phyloP scores from a whole-genome alignment of 2,888 invertebrate genomes.

The Spilosoma lubricipeda region DNA sequence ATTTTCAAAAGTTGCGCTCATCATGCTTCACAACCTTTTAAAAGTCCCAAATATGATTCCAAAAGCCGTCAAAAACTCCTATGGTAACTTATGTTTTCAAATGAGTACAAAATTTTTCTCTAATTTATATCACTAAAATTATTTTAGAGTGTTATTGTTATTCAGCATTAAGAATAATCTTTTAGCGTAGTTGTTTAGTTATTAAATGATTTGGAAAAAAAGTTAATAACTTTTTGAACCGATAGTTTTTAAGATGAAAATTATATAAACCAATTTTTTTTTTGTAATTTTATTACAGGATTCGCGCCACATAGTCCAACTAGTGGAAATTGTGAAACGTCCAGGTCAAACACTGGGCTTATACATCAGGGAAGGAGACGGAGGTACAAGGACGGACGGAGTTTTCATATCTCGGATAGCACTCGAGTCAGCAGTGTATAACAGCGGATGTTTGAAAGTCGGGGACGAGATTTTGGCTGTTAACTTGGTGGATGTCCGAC shows the following conservation, averaged over 20 bases:
- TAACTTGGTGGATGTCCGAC: slow-evolving; percentile 98
- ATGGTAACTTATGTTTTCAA: neutral
- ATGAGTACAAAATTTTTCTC: neutral
- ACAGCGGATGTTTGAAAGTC: slow-evolving; percentile 98
- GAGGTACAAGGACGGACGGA: slow-evolving; percentile 97
- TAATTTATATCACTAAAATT: too few species aligned
- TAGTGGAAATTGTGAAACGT: slow-evolving; percentile 99
- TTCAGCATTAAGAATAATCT: neutral
- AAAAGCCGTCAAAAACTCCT: neutral
- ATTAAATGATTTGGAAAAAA: too few species aligned
- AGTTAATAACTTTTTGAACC: too few species aligned
- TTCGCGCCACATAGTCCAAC: slow-evolving; percentile 92
- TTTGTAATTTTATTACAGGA: slow-evolving; percentile 82
- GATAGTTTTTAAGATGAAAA: neutral
- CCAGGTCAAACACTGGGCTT: slow-evolving; percentile 99
- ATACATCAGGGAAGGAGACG: slow-evolving; percentile 99
- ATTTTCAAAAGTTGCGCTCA: neutral
- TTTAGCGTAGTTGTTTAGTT: too few species aligned
- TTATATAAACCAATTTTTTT: too few species aligned
- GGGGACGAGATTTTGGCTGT: slow-evolving; percentile 99
- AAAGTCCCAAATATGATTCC: neutral
- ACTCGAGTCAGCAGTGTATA: slow-evolving; percentile 98
- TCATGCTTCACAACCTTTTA: too few species aligned
- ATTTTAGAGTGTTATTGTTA: neutral
- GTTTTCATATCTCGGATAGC: slow-evolving; percentile 98